phyloP scores from a whole-genome alignment of 2,888 invertebrate species.

The Drosophila percnosoma region DNA sequence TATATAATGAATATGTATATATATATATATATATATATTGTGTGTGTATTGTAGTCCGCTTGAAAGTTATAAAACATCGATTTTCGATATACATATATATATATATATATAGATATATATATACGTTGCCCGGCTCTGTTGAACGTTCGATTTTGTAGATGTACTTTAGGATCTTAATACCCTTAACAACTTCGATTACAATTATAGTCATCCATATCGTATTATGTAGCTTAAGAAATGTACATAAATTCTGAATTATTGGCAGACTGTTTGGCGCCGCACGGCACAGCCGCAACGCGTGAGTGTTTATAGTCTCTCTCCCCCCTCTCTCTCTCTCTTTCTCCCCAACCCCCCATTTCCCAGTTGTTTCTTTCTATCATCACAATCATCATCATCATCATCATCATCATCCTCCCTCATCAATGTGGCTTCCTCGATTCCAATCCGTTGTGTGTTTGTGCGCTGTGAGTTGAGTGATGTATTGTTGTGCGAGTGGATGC shows the following conservation, averaged over 20 bases:
- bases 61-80: constrained; percentile 28
- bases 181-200: constrained; percentile 64
- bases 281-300: constrained; percentile 72
- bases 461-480: constrained; percentile 53
- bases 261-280: constrained; percentile 61
- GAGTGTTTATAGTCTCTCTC: constrained; percentile 36
- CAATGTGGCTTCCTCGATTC: constrained; percentile 17
- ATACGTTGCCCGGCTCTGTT: constrained; percentile 32
- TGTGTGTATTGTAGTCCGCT: constrained; percentile 4
- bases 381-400: constrained; percentile 7
- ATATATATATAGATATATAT: neutral
- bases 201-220: constrained; percentile 46
- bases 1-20: neutral
- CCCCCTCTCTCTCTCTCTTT: neutral
- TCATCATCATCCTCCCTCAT: neutral
- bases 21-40: constrained; percentile 10
- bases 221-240: constrained; percentile 58
- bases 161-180: constrained; percentile 45
- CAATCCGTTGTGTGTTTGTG: constrained; percentile 12
- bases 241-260: constrained; percentile 72
- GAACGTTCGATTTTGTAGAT: constrained; percentile 48
- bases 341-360: neutral
- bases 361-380: constrained; percentile 7
- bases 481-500: constrained; percentile 31
- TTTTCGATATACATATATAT: neutral